Base-by-base conservation (phyloP, 2,113 vertebrate species). In the Mohoua ochrocephala region DNA sequence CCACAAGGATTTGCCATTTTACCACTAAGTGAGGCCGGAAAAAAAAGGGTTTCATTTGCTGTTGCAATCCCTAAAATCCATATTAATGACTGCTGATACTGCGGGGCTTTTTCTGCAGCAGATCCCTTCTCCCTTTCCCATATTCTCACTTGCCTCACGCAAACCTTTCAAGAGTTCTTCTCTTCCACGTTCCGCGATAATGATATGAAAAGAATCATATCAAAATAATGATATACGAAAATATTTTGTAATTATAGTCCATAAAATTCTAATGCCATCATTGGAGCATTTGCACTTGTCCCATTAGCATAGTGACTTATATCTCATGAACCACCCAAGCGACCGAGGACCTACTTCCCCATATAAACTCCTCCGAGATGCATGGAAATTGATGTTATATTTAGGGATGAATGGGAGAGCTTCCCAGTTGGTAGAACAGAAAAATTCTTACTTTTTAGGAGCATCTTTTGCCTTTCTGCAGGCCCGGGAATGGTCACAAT, bases 261-360 rank as follows among this genome's bases (percentile, higher is more conserved):
- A 56, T 47, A 88, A 68, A 85, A 92, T 76, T 90, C 53, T 65
- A 88, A 73, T 88, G 82, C 24, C 17, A 33, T 56, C 39, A 61
- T 79, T 61, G 44, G 28, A 88, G 57, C 12, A 10, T 57, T 90
- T 69, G 45, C 45, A 41, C 19, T 85, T 45, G 50, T 50, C 69
- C 67, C 49, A 79, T 97, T 93, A 90, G 75, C 88, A 73, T 93
- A 44, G 22, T 79, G 82, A 26, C 88, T 94, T 95, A 13, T 19
- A 52, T 85, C 61, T 93, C 41, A 85, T 83, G 65, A 88, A 53
- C n/a, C 61, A 85, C 91, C 91, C 75, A 24, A 95, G 91, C 79
- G 23, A 94, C 14, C 10, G 57, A 53, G 75, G 86, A 65, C 88
- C 79, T 96, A 76, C 75, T 95, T 95, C 82, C 82, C 82, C 82